Evolutionary conservation across 2,888 invertebrate genomes (phyloP), one percentile per base, ranked within the genome.

Genomic region (Leptinotarsa peninsularis): DNA sequence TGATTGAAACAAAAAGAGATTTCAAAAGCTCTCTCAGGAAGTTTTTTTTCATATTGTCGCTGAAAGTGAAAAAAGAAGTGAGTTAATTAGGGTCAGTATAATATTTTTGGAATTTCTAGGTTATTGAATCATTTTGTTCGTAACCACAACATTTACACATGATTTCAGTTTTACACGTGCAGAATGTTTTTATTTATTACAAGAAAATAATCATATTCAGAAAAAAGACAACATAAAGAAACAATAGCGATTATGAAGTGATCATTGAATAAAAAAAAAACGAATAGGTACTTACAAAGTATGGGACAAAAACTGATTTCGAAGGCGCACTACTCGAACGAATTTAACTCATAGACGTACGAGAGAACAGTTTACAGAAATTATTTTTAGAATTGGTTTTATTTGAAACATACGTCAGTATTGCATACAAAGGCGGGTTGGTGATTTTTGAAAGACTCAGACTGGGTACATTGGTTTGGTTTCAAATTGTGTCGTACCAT

Each of bases 321-420:
- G 54, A 71, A 74, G 67, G 71, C 67, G 70, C 70, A 79, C 74
- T 79, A 71, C 50, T 60, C 56, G 52, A 23, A 75, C 50, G 66
- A 76, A 74, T 60, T 68, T 77, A 75, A 63, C 71, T 54, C 67
- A 68, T 70, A 71, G 68, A 67, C 54, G 52, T 72, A 50, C 77
- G 15, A 73, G 43, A 60, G 58, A 52, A 70, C 69, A 70, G 75
- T 72, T 75, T 66, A 60, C 49, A 70, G 66, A 21, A 33, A 67
- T 67, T 79, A 79, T 79, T 79, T 77, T 77, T 79, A 77, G 77
- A 54, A 71, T 33, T 27, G 49, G 69, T 78, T 72, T 76, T 71
- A 71, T 70, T 58, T 50, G 33, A 66, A 27, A 3, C 63, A 66
- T 49, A 73, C 76, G 78, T 76, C 74, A 73, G 68, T 50, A 21